A percentile compares a stretch with the other conserved stretches of the same genome.
Conservation (phyloP, 2,888 invertebrate species). For the Monoplex corrugatus region DNA sequence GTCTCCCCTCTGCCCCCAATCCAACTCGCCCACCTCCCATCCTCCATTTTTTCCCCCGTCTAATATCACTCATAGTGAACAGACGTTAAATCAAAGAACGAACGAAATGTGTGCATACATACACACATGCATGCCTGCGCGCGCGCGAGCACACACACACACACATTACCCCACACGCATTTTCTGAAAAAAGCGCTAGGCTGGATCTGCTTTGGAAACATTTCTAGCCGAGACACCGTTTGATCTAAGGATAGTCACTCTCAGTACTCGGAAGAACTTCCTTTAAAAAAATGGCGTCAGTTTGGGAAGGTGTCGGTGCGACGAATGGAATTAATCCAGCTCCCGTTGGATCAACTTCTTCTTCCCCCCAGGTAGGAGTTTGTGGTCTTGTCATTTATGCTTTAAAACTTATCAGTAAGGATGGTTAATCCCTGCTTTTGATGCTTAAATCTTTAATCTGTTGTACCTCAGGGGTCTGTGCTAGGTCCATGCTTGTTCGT, state of each 20-base stretch:
- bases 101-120: no score
- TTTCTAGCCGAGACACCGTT: background rate
- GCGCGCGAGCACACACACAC: background rate
- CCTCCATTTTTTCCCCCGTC: no score
- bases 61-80: no score
- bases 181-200: background rate
- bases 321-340: background rate
- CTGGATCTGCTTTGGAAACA: background rate
- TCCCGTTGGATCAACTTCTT: background rate
- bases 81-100: no score
- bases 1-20: no score
- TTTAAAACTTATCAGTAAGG: no score
- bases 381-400: background rate
- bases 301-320: constrained; percentile 24
- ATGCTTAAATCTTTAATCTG: no score
- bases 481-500: background rate
- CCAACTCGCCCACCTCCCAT: no score
- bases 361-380: constrained; percentile 7
- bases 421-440: no score
- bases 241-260: constrained; percentile 14
- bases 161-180: background rate
- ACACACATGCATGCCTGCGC: background rate
- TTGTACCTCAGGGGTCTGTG: background rate
- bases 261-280: background rate
- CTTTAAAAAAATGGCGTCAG: constrained; percentile 13